phyloP scores from a whole-genome alignment of 2,888 invertebrate genomes.

The Electrophaes corylata region DNA sequence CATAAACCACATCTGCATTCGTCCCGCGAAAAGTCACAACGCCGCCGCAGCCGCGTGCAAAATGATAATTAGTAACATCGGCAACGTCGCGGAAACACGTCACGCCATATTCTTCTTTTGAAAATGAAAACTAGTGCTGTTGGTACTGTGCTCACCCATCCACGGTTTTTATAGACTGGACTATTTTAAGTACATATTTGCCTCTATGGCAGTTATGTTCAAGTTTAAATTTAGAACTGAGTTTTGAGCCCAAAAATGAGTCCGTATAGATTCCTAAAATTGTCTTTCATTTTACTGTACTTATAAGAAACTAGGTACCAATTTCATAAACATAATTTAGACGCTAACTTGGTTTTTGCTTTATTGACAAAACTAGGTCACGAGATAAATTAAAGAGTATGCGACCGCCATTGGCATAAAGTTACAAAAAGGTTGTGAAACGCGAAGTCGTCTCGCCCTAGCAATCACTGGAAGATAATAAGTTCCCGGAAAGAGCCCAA shows the following conservation, averaged over 20 bases:
- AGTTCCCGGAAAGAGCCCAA: not conserved
- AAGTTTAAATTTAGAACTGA: too few species aligned
- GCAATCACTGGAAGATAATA: not conserved
- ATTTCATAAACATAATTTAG: too few species aligned
- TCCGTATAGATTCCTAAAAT: too few species aligned
- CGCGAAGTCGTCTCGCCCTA: not conserved
- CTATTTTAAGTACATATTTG: not conserved
- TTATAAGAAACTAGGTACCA: too few species aligned
- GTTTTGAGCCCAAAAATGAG: too few species aligned
- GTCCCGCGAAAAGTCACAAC: slow-evolving; percentile 24
- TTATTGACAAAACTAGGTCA: not conserved
- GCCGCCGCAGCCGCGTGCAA: slow-evolving; percentile 13
- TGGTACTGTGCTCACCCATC: not conserved
- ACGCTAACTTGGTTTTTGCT: too few species aligned
- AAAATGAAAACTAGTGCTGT: slow-evolving; percentile 7
- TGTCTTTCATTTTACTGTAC: too few species aligned
- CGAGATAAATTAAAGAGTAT: not conserved
- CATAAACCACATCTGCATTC: slow-evolving; percentile 25
- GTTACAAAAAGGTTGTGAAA: not conserved
- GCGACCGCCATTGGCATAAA: not conserved
- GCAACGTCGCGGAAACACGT: slow-evolving; percentile 23
- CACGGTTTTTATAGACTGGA: not conserved
- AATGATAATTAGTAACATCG: slow-evolving; percentile 22
- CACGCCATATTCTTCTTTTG: slow-evolving; percentile 1
- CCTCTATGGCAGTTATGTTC: too few species aligned